Evolutionary conservation across 23 tunicate species (phyloP), one percentile per base, ranked within the genome.

Genomic region (Trididemnum clinides): DNA sequence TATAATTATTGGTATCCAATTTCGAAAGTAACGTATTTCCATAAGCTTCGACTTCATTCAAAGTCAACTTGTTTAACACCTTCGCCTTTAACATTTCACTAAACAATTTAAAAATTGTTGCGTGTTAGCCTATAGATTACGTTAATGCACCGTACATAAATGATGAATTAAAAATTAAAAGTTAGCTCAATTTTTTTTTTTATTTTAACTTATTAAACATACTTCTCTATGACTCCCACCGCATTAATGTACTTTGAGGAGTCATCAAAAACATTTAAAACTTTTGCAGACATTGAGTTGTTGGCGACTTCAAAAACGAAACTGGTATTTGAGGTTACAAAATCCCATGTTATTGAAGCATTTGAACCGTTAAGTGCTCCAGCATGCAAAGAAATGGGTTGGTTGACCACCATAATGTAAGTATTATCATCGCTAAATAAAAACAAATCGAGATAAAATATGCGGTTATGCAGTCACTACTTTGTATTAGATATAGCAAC

Each of bases 291-390:
- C n/a, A n/a, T n/a, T 10, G 75, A 66, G 37, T n/a, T n/a, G n/a
- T 66, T 66, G 5, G n/a, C 5, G 22, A 5, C 5, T 31, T 66
- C 37, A 23, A 66, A 2, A 29, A 32, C 10, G 31, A 73, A 5
- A 4, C 27, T 36, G 25, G 38, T 73, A 39, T 73, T 37, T 7
- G 57, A 19, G 2, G 57, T 37, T 7, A 28, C n/a, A 39, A 86
- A 44, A 1, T 77, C 25, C 84, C 84, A 77, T 26, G 36, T 77
- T 51, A 86, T 86, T 30, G 82, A 34, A 2, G 79, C 77, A 62
- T 86, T 77, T 28, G 90, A 76, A 2, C 82, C 90, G n/a, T 86
- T 77, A 5, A 37, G 12, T 5, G 80, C 39, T 4, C 90, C 90
- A 77, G 71, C 84, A 72, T 36, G 78, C 26, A 86, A 51, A 54